Base-by-base conservation (phyloP, 2,888 invertebrate species). In the Metopia argyrocephala region DNA sequence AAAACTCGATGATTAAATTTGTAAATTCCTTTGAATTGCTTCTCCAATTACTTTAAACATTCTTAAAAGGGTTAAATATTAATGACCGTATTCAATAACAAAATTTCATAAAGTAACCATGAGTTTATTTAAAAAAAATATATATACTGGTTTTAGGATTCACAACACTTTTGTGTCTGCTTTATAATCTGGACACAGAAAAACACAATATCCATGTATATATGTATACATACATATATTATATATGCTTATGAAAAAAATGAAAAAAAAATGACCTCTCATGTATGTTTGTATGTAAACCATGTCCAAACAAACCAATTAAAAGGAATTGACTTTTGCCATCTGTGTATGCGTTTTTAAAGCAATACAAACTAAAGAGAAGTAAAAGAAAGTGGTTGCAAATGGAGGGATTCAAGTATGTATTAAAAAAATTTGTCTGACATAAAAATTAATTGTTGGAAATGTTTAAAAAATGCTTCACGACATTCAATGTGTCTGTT, bases 401-500 rank as follows among this genome's bases (percentile, higher is more conserved):
- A n/a, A 38, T 38, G 38, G 38, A 15, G 38, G 38, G 15, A 38
- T 38, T 61, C 25, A 45, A 23, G 21, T 38, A 15, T 21, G 27
- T 59, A 5, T 38, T 38, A 12, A 38, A 12, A 20, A 23, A 76
- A 76, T 68, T 68, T 76, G 20, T 68, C 28, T 46, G 54, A 62
- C 61, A 68, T 31, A 23, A 28, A 62, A 61, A 56, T 68, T 46
- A 56, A 68, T 62, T 76, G 61, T 28, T 54, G 6, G 61, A 74
- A 38, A 59, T 28, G 4, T 45, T 52, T 27, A 3, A 45, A 76
- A 54, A 5, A 61, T 68, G 66, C 23, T 61, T 59, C 50, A 25
- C 61, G 27, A 23, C 52, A 57, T 45, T 52, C 20, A 54, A 7
- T 27, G 61, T 68, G 15, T n/a, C n/a, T 52, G 68, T 68, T 62